A percentile compares a stretch with the other conserved stretches of the same genome.
These are phyloP conservation scores for Anastrepha ludens DNA, from an alignment of 1,140 invertebrate genomes.

Conservation along the genomic window DNA sequence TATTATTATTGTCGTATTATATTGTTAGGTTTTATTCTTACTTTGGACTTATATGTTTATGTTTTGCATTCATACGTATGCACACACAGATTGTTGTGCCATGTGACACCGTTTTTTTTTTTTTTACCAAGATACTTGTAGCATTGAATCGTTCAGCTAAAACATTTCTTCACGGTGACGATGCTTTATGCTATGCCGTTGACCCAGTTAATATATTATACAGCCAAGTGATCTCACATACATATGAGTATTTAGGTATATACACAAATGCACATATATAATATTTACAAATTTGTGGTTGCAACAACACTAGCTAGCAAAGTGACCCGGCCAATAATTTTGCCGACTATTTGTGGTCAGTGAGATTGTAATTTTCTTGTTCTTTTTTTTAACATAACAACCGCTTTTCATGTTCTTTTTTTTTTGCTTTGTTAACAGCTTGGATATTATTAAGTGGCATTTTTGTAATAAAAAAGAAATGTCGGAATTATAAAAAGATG, in stretches of 20 bases:
- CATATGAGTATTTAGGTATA: background rate
- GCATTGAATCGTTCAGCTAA: background rate
- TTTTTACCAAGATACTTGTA: background rate
- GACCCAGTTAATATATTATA: conserved; percentile 14
- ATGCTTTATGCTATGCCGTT: background rate
- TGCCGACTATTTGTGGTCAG: background rate
- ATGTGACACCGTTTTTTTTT: background rate
- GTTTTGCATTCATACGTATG: background rate
- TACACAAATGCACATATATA: background rate
- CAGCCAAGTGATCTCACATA: background rate
- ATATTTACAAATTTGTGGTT: conserved; percentile 7
- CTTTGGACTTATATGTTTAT: background rate
- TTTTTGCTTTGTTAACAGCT: background rate
- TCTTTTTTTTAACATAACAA: background rate
- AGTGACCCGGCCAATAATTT: background rate
- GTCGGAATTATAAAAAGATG: background rate
- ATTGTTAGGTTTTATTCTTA: background rate
- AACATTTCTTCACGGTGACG: background rate
- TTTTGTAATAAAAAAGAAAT: conserved; percentile 9
- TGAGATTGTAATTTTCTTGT: background rate
- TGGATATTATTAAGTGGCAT: background rate
- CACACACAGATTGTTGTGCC: background rate
- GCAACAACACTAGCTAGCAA: conserved; percentile 3
- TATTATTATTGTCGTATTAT: background rate
- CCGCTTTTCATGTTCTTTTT: background rate